These are phyloP conservation scores for Ephydatia muelleri DNA, from an alignment of 37 sponge, comb jelly and placozoan genomes.

Conservation along the genomic window DNA sequence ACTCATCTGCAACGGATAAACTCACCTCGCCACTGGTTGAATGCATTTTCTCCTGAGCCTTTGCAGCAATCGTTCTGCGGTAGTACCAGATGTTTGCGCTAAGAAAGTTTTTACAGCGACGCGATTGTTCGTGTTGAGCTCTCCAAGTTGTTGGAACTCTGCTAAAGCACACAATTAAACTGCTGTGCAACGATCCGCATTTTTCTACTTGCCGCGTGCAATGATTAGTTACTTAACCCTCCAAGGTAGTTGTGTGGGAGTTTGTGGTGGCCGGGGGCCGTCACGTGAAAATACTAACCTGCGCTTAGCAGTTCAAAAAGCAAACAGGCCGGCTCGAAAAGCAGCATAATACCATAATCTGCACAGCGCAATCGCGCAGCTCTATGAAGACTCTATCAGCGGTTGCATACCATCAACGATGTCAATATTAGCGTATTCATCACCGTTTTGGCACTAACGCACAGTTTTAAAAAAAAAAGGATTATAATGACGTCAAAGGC, in stretches of 20 bases:
- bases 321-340: background rate
- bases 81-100: background rate
- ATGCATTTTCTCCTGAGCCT: background rate
- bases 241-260: background rate
- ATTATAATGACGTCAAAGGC: too few relatives aligned
- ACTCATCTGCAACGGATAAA: background rate
- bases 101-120: background rate
- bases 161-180: background rate
- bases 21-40: background rate
- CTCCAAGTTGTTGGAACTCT: background rate
- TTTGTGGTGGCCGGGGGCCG: background rate
- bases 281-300: background rate
- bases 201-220: constrained; percentile 1
- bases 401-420: background rate
- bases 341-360: background rate
- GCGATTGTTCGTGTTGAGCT: background rate
- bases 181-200: background rate
- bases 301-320: background rate
- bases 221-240: background rate
- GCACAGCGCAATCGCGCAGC: background rate
- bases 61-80: background rate
- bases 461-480: background rate
- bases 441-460: background rate
- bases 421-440: background rate
- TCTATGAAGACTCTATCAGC: too few relatives aligned